Percentiles rank a stretch among this genome's conserved stretches.
phyloP scores from a whole-genome alignment of 2,888 invertebrate species.

The Xanthostigma xanthostigma region DNA sequence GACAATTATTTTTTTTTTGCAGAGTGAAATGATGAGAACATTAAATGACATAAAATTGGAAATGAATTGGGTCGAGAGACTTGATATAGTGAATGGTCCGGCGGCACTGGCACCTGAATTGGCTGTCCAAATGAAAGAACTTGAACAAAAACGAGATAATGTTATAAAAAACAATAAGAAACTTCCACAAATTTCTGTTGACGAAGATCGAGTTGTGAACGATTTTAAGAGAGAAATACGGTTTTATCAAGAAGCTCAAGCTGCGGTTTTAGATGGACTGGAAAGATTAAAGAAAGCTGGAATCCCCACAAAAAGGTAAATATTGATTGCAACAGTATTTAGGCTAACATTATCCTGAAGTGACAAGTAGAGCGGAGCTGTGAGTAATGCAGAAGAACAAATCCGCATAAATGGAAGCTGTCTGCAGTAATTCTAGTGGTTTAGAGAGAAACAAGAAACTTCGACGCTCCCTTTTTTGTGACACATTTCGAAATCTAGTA shows the following conservation, averaged over 20 bases:
- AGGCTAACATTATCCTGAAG: too few relatives aligned
- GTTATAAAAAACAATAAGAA: constrained; percentile 55
- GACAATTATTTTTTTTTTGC: constrained; percentile 10
- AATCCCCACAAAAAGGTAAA: constrained; percentile 54
- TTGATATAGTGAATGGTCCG: constrained; percentile 62
- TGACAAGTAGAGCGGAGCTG: too few relatives aligned
- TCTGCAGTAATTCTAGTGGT: too few relatives aligned
- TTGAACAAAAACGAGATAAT: constrained; percentile 52
- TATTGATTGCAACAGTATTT: neutral
- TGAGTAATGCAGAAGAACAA: too few relatives aligned
- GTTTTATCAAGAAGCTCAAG: constrained; percentile 77
- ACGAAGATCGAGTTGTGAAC: constrained; percentile 68
- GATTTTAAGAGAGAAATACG: constrained; percentile 85
- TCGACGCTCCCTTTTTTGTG: too few relatives aligned
- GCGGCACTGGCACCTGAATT: constrained; percentile 78
- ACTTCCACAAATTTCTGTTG: constrained; percentile 41
- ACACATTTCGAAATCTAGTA: too few relatives aligned
- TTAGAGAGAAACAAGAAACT: too few relatives aligned
- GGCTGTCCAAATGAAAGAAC: constrained; percentile 58
- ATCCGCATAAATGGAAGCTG: too few relatives aligned
- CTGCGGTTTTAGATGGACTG: constrained; percentile 69
- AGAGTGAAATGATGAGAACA: constrained; percentile 52
- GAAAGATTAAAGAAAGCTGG: constrained; percentile 59
- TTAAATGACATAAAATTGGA: constrained; percentile 52
- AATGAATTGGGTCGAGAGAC: constrained; percentile 71